phyloP scores from a whole-genome alignment of 2,113 vertebrate genomes.

The Ginglymostoma cirratum region DNA sequence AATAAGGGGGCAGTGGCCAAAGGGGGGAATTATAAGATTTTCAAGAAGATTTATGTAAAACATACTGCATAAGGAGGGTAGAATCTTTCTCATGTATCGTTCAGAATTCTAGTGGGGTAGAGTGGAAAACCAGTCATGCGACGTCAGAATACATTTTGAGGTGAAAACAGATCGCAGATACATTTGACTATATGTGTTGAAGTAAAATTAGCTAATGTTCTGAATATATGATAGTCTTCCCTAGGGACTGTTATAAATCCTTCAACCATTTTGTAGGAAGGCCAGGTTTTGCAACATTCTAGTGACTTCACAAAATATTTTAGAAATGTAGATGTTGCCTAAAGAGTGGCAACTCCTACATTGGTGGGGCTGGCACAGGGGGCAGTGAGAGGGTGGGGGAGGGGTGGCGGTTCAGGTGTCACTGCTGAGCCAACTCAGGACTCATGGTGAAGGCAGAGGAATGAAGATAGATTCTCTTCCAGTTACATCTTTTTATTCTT shows the following conservation, averaged over 20 bases:
- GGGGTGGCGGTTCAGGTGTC: too few species aligned
- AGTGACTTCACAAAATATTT: background rate
- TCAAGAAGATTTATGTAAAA: background rate
- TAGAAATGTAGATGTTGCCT: background rate
- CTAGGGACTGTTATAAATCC: background rate
- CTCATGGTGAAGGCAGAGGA: too few species aligned
- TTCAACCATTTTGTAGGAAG: background rate
- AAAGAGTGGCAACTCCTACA: too few species aligned
- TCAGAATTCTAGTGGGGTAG: background rate
- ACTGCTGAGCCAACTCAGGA: too few species aligned
- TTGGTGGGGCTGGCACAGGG: too few species aligned
- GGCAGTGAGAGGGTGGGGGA: too few species aligned
- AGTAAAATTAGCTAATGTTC: background rate
- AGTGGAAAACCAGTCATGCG: background rate
- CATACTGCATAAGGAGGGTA: background rate
- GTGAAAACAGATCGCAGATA: background rate
- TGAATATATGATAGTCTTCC: background rate
- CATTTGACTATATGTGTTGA: background rate
- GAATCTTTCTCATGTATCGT: background rate
- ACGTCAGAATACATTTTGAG: background rate
- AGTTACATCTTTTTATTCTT: too few species aligned
- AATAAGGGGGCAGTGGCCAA: background rate
- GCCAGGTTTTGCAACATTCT: background rate
- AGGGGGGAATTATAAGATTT: background rate
- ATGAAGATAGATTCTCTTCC: too few species aligned